phyloP scores from a whole-genome alignment of 2,113 vertebrate species.

The Carettochelys insculpta region DNA sequence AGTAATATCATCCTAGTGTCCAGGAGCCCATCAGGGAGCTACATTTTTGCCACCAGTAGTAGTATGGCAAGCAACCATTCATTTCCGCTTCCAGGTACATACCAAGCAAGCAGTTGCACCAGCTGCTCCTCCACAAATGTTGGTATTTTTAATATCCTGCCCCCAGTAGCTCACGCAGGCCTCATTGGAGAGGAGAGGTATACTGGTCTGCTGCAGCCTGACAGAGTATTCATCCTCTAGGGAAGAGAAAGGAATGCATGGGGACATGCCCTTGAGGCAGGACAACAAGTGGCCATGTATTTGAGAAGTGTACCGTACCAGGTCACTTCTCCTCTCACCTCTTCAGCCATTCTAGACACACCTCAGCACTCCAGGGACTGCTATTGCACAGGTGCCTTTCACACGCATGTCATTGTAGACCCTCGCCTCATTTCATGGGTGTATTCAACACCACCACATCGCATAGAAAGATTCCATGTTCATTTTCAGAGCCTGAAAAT shows the following conservation, averaged over 20 bases:
- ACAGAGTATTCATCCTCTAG: neutral
- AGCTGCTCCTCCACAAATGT: slow-evolving; percentile 66
- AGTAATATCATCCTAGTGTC: neutral
- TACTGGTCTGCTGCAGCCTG: slow-evolving; percentile 70
- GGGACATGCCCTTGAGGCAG: fast-evolving
- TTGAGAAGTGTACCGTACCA: neutral
- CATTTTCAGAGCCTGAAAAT: neutral
- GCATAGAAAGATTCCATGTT: neutral
- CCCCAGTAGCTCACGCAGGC: slow-evolving; percentile 66
- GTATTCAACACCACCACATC: neutral
- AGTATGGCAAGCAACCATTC: neutral
- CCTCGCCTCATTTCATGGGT: neutral
- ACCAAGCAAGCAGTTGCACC: slow-evolving; percentile 73
- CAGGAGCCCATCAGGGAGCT: neutral
- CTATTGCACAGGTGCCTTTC: neutral
- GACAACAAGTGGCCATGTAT: neutral
- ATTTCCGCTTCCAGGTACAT: neutral
- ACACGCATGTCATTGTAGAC: neutral
- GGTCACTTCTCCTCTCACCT: fast-evolving
- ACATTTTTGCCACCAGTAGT: fast-evolving
- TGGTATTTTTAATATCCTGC: slow-evolving; percentile 67
- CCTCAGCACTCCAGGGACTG: neutral
- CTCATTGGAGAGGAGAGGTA: slow-evolving; percentile 70
- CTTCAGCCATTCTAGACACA: fast-evolving
- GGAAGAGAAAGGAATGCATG: neutral